A percentile compares a stretch with the other conserved stretches of the same genome.
phyloP scores from a whole-genome alignment of 1,140 invertebrate genomes.

The Heliconius congener region DNA sequence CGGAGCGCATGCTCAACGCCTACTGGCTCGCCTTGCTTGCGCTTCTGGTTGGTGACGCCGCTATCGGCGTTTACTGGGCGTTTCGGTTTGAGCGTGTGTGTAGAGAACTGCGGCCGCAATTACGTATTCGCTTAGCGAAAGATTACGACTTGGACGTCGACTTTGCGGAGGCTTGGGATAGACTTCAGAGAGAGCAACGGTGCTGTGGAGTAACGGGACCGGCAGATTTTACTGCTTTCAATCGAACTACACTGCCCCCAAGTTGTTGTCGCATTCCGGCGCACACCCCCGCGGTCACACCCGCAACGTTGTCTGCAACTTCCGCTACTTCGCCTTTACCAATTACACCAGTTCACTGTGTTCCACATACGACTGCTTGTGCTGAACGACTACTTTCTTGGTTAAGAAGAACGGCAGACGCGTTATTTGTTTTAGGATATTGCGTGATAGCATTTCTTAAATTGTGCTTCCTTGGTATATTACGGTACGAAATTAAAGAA shows the following conservation, averaged over 20 bases:
- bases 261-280: constrained; percentile 81
- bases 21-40: constrained; percentile 92
- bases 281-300: constrained; percentile 65
- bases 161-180: constrained; percentile 91
- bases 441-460: constrained; percentile 95
- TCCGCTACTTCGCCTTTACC: constrained; percentile 83
- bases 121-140: constrained; percentile 82
- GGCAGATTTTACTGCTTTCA: constrained; percentile 83
- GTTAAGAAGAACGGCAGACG: constrained; percentile 89
- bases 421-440: constrained; percentile 92
- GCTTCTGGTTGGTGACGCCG: constrained; percentile 90
- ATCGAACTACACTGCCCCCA: constrained; percentile 73
- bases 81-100: constrained; percentile 90
- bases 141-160: constrained; percentile 88
- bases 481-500: constrained; percentile 92
- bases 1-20: constrained; percentile 89
- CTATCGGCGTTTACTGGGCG: constrained; percentile 93
- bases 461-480: constrained; percentile 93
- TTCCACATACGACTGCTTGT: constrained; percentile 83
- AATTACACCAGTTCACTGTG: constrained; percentile 68
- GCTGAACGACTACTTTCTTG: constrained; percentile 86
- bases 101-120: constrained; percentile 85
- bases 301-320: constrained; percentile 84
- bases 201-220: constrained; percentile 91
- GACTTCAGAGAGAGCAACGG: constrained; percentile 87